phyloP scores from a whole-genome alignment of 53 echinoderm and acorn worm genomes.

The Antedon mediterranea region DNA sequence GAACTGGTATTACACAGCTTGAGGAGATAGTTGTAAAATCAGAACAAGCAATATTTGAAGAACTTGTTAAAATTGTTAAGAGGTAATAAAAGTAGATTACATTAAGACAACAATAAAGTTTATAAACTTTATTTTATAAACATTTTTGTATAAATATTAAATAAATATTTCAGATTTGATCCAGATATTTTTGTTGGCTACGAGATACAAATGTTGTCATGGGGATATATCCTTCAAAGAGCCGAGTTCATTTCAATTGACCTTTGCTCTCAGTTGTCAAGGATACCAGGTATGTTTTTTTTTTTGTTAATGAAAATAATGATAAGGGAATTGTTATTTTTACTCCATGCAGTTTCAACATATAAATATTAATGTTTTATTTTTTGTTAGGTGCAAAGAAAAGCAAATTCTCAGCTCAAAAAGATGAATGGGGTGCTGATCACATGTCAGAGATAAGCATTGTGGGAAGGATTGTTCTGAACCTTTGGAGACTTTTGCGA shows the following conservation, averaged over 20 bases:
- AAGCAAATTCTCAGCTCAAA: slow-evolving; percentile 49
- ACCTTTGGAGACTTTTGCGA: slow-evolving; percentile 79
- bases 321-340: too few relatives aligned
- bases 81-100: slow-evolving; percentile 26
- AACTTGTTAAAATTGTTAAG: slow-evolving; percentile 44
- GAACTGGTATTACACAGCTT: slow-evolving; percentile 39
- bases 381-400: slow-evolving; percentile 24
- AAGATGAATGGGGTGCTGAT: slow-evolving; percentile 78
- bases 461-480: slow-evolving; percentile 79
- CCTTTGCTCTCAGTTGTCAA: slow-evolving; percentile 63
- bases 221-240: slow-evolving; percentile 84
- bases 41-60: slow-evolving; percentile 61
- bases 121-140: too few relatives aligned
- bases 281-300: slow-evolving; percentile 51
- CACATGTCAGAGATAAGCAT: slow-evolving; percentile 93
- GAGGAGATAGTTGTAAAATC: slow-evolving; percentile 29
- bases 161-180: slow-evolving; percentile 59
- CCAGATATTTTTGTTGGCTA: slow-evolving; percentile 85
- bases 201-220: slow-evolving; percentile 91
- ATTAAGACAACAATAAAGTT: too few relatives aligned
- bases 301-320: too few relatives aligned
- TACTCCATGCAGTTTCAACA: too few relatives aligned
- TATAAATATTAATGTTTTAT: too few relatives aligned
- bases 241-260: slow-evolving; percentile 65
- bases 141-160: not conserved